These are phyloP conservation scores for Ophraella communa DNA, from an alignment of 2,888 invertebrate genomes.

Conservation along the genomic window DNA sequence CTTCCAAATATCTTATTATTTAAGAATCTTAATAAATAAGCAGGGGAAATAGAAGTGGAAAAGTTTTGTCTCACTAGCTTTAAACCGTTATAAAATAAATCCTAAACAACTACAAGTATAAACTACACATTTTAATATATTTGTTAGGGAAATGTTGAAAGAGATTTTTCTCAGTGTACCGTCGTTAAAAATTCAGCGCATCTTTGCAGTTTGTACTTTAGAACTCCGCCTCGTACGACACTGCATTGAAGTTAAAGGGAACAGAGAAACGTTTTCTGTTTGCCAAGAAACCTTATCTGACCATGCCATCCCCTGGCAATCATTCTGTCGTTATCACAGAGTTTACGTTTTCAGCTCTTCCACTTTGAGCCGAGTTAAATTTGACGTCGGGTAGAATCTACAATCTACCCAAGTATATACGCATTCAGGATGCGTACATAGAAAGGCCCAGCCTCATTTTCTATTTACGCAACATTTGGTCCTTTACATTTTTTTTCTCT, in stretches of 20 bases:
- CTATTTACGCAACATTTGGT: slow-evolving; percentile 10
- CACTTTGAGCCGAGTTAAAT: slow-evolving; percentile 38
- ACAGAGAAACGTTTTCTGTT: slow-evolving; percentile 40
- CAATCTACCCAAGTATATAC: slow-evolving; percentile 31
- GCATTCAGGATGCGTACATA: slow-evolving; percentile 42
- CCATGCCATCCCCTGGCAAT: slow-evolving; percentile 49
- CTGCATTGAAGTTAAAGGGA: slow-evolving; percentile 16
- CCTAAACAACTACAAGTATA: too few relatives aligned
- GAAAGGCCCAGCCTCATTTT: slow-evolving; percentile 6
- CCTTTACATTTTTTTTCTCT: not conserved
- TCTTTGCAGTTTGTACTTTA: not conserved
- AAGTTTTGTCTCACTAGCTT: too few relatives aligned
- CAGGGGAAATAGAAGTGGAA: too few relatives aligned
- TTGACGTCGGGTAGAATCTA: slow-evolving; percentile 35
- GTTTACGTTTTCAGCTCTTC: slow-evolving; percentile 43
- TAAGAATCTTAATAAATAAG: too few relatives aligned
- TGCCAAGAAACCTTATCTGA: slow-evolving; percentile 50
- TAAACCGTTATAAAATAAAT: too few relatives aligned
- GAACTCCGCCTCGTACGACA: slow-evolving; percentile 9
- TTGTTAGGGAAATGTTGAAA: too few relatives aligned
- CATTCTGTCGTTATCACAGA: slow-evolving; percentile 49
- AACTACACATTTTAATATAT: too few relatives aligned
- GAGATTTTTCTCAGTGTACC: not conserved
- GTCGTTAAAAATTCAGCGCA: not conserved
- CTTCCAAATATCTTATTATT: too few relatives aligned